A percentile compares a stretch with the other conserved stretches of the same genome.
These are phyloP conservation scores for Xanthia icteritia DNA, from an alignment of 2,888 invertebrate species.

Conservation along the genomic window DNA sequence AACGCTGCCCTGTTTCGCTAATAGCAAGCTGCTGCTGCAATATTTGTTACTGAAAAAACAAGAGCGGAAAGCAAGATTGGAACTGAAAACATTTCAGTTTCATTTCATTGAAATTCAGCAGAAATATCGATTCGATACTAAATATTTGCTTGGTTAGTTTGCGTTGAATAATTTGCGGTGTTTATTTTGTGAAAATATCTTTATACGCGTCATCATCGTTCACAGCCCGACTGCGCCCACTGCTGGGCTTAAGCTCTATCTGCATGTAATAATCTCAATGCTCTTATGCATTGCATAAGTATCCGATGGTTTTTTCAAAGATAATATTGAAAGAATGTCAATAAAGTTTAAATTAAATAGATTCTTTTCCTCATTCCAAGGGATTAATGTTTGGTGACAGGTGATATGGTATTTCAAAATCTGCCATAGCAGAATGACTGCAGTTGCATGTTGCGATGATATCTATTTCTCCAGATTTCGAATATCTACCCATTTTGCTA, in stretches of 20 bases:
- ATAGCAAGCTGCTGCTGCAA: constrained; percentile 58
- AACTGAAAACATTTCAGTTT: constrained; percentile 27
- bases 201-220: background rate
- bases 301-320: background rate
- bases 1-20: constrained; percentile 49
- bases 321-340: background rate
- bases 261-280: background rate
- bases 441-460: background rate
- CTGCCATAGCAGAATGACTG: background rate
- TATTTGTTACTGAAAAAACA: constrained; percentile 64
- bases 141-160: constrained; percentile 38
- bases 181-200: constrained; percentile 26
- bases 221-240: background rate
- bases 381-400: constrained; percentile 32
- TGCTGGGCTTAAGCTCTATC: background rate
- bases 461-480: background rate
- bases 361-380: constrained; percentile 29
- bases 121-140: constrained; percentile 31
- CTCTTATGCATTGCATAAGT: background rate
- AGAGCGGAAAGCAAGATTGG: constrained; percentile 24
- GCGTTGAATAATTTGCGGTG: constrained; percentile 10
- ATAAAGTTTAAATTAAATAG: background rate
- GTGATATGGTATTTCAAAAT: constrained; percentile 23
- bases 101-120: constrained; percentile 22
- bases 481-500: background rate